Evolutionary conservation across 2,888 invertebrate genomes (phyloP).

Genomic region (Eupithecia pulchellata): DNA sequence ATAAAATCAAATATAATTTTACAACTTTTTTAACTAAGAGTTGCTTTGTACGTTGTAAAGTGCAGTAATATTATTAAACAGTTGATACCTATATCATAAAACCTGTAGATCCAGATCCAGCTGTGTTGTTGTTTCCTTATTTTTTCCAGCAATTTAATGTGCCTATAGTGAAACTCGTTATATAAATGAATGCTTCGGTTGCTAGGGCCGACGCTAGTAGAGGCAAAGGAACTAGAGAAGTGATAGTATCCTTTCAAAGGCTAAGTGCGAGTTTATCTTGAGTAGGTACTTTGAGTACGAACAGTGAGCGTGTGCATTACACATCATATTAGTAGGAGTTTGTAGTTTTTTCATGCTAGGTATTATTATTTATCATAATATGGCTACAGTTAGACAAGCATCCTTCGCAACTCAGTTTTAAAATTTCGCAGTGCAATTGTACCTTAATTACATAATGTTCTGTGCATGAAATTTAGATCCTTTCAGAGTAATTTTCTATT

Average conservation of each 20-base stretch:
- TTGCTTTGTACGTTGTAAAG: not conserved
- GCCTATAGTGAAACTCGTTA: not conserved
- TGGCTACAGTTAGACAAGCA: too few relatives aligned
- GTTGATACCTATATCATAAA: not conserved
- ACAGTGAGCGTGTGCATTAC: too few relatives aligned
- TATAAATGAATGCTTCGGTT: not conserved
- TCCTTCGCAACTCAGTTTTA: too few relatives aligned
- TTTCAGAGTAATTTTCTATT: too few relatives aligned
- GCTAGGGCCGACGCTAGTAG: not conserved
- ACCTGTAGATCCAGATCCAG: not conserved
- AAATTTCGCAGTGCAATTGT: too few relatives aligned
- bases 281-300: too few relatives aligned
- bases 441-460: too few relatives aligned
- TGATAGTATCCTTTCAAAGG: not conserved
- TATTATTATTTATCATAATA: too few relatives aligned
- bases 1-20: not conserved
- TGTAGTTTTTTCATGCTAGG: too few relatives aligned
- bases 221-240: not conserved
- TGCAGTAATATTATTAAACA: not conserved
- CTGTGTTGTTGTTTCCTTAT: not conserved
- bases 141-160: not conserved
- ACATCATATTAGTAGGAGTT: too few relatives aligned
- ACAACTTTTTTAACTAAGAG: not conserved
- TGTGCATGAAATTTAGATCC: too few relatives aligned
- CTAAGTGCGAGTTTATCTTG: too few relatives aligned